These are phyloP conservation scores for Raja brachyura DNA, from an alignment of 2,113 vertebrate species.

Conservation along the genomic window DNA sequence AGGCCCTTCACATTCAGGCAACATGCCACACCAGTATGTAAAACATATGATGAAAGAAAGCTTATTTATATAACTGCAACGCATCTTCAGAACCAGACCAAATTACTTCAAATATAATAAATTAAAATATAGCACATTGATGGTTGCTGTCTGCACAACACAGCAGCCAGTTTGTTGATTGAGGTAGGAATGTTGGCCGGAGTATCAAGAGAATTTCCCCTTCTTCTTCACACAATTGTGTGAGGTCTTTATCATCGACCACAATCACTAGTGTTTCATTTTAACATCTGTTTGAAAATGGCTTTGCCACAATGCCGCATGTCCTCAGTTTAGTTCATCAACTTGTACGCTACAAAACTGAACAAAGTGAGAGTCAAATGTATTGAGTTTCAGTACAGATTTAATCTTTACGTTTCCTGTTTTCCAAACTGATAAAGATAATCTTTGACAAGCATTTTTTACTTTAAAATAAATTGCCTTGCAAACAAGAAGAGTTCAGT, in stretches of 20 bases:
- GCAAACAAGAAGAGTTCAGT: neutral
- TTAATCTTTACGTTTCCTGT: neutral
- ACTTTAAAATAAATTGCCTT: neutral
- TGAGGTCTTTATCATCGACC: neutral
- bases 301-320: neutral
- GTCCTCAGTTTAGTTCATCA: neutral
- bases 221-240: neutral
- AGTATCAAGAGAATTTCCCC: neutral
- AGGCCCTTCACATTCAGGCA: conserved; percentile 1
- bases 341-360: neutral
- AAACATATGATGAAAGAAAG: conserved; percentile 19
- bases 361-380: neutral
- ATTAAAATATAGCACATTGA: neutral
- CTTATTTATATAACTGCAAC: neutral
- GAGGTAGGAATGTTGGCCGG: neutral
- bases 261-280: neutral
- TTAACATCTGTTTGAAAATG: neutral
- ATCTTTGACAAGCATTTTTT: neutral
- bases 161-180: neutral
- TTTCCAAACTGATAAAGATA: neutral
- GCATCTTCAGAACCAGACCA: neutral
- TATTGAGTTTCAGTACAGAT: neutral
- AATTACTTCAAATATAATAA: neutral
- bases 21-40: neutral
- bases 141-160: neutral